Conservation (phyloP, 1,140 invertebrate species). For the Drosophila repleta region DNA sequence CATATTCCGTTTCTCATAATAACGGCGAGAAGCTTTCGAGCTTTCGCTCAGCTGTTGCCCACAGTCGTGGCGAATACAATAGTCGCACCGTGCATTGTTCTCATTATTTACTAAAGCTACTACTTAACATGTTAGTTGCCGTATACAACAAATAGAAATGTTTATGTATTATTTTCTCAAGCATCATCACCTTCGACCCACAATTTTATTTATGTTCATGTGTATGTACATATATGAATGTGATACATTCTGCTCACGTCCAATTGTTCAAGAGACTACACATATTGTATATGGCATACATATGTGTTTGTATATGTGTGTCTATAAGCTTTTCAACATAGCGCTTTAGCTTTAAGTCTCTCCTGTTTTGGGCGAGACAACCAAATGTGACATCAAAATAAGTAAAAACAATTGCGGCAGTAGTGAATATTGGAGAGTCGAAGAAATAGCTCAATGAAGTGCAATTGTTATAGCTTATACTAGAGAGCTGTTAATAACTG, state of each 20-base stretch:
- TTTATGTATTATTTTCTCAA: neutral
- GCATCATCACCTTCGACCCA: neutral
- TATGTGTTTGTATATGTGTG: neutral
- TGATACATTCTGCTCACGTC: neutral
- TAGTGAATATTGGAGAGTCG: neutral
- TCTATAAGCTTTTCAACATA: slow-evolving; percentile 48
- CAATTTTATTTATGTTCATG: neutral
- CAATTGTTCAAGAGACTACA: too few relatives aligned
- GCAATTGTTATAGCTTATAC: neutral
- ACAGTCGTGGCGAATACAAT: slow-evolving; percentile 47
- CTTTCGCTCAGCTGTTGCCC: slow-evolving; percentile 58
- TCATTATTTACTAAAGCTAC: too few relatives aligned
- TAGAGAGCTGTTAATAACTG: neutral
- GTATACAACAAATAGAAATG: too few relatives aligned
- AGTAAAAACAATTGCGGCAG: slow-evolving; percentile 38
- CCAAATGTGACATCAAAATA: slow-evolving; percentile 39
- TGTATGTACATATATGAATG: neutral
- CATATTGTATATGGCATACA: neutral
- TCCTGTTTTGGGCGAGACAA: slow-evolving; percentile 35
- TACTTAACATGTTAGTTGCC: too few relatives aligned
- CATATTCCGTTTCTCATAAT: slow-evolving; percentile 16
- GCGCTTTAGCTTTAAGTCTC: slow-evolving; percentile 45
- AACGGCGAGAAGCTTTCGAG: slow-evolving; percentile 12
- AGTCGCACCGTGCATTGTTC: neutral
- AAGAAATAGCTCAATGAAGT: slow-evolving; percentile 1